Conservation (phyloP, 2,113 vertebrate species). For the Nesoenas mayeri region DNA sequence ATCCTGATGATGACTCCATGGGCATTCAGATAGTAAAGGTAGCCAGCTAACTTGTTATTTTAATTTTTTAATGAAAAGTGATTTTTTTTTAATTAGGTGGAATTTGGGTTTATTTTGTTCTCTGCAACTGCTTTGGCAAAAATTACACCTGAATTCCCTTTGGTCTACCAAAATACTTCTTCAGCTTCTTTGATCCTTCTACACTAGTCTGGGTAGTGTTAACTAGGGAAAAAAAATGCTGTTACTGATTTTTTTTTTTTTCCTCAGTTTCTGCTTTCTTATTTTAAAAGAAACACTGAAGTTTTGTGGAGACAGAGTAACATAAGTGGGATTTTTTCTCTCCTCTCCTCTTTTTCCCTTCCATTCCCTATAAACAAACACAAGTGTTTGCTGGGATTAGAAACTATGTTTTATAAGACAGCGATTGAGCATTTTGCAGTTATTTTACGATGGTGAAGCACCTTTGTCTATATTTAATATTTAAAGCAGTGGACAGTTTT, state of each 20-base stretch:
- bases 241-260: not conserved
- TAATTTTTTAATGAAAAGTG: not conserved
- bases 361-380: not conserved
- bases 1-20: constrained; percentile 97
- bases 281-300: not conserved
- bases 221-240: not conserved
- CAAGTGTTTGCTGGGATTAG: not conserved
- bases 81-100: not conserved
- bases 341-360: too few species aligned
- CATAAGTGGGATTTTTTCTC: not conserved
- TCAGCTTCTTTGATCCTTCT: not conserved
- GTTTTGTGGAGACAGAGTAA: not conserved
- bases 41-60: constrained; percentile 8
- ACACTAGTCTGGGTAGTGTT: not conserved
- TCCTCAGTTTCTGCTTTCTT: not conserved
- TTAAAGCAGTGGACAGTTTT: not conserved
- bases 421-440: not conserved
- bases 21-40: constrained; percentile 99
- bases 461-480: not conserved
- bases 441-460: not conserved
- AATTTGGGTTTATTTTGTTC: not conserved
- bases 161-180: not conserved
- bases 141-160: not conserved
- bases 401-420: not conserved
- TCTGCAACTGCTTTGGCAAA: not conserved